A percentile compares a stretch with the other conserved stretches of the same genome.
phyloP scores from a whole-genome alignment of 64 coral and sea anemone species.

The Acropora yongei region DNA sequence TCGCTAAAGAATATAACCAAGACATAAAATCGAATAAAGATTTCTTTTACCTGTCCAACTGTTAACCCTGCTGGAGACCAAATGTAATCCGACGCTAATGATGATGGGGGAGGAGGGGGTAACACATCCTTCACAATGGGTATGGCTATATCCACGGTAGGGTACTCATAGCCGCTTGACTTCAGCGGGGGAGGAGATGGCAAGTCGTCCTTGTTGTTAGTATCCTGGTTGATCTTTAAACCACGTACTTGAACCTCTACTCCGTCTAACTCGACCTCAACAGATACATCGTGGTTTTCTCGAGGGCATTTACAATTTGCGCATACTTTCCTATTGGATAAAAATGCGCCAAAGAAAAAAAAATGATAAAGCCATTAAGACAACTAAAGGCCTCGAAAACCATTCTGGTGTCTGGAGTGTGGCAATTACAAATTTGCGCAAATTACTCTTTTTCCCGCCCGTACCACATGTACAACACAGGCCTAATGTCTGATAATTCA shows the following conservation, averaged over 20 bases:
- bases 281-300: conserved; percentile 78
- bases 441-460: too few relatives aligned
- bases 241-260: conserved; percentile 82
- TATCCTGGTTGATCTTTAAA: conserved; percentile 63
- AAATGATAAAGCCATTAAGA: too few relatives aligned
- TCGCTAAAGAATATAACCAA: background rate
- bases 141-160: conserved; percentile 19
- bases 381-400: too few relatives aligned
- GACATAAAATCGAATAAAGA: background rate
- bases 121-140: conserved; percentile 58
- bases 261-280: conserved; percentile 64
- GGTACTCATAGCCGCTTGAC: conserved; percentile 52
- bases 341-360: background rate
- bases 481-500: too few relatives aligned
- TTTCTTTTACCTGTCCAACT: conserved; percentile 70
- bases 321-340: conserved; percentile 75
- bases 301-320: conserved; percentile 88
- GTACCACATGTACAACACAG: too few relatives aligned
- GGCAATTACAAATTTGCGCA: too few relatives aligned
- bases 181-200: conserved; percentile 71
- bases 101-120: conserved; percentile 57
- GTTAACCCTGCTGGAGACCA: conserved; percentile 77
- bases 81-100: conserved; percentile 49
- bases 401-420: too few relatives aligned
- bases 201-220: conserved; percentile 61